These are phyloP conservation scores for Pristionchus exspectatus DNA, from an alignment of 2,888 invertebrate species.

Conservation along the genomic window DNA sequence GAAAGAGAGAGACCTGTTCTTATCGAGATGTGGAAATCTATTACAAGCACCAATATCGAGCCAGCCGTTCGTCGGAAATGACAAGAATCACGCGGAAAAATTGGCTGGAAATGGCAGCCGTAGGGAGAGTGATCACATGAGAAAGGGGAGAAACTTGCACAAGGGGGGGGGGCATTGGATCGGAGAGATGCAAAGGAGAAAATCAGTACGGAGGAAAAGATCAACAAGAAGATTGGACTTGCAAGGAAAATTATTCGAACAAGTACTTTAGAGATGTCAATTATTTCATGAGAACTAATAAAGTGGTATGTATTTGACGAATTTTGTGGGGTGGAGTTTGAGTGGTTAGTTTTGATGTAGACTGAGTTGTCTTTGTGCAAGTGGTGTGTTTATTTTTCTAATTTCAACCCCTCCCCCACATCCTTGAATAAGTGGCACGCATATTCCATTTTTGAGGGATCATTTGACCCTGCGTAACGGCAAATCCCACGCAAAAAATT, in stretches of 20 bases:
- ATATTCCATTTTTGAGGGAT: too few relatives aligned
- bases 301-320: too few relatives aligned
- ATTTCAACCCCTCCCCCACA: too few relatives aligned
- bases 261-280: not conserved
- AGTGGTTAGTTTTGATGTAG: too few relatives aligned
- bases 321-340: too few relatives aligned
- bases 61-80: not conserved
- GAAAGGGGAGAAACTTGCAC: conserved; percentile 23
- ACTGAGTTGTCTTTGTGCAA: too few relatives aligned
- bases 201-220: conserved; percentile 33
- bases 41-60: not conserved
- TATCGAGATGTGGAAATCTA: not conserved
- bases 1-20: conserved; percentile 25
- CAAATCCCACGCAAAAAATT: not conserved
- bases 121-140: conserved; percentile 4
- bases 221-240: not conserved
- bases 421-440: too few relatives aligned
- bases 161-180: not conserved
- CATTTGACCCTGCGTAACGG: too few relatives aligned
- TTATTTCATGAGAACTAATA: not conserved
- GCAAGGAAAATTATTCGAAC: not conserved
- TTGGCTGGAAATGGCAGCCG: not conserved
- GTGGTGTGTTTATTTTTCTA: too few relatives aligned
- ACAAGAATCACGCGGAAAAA: conserved; percentile 10
- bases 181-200: not conserved